phyloP scores from a whole-genome alignment of 2,888 invertebrate species.

The Melipona bicolor region DNA sequence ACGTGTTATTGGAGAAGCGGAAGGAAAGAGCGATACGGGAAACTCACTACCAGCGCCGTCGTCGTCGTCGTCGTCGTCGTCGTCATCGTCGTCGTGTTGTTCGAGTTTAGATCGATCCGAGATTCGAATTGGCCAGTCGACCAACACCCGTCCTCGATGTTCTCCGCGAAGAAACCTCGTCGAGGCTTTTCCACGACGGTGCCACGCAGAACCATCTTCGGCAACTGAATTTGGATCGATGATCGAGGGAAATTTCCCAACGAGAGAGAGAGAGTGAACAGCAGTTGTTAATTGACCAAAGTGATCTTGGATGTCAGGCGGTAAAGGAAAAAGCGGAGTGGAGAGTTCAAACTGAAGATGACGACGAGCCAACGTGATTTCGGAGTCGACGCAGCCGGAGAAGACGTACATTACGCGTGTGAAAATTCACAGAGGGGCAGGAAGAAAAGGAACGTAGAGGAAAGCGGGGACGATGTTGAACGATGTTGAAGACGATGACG shows the following conservation, averaged over 20 bases:
- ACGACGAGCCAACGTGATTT: neutral
- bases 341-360: neutral
- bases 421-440: neutral
- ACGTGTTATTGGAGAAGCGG: constrained; percentile 51
- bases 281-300: neutral
- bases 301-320: neutral
- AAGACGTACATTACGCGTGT: neutral
- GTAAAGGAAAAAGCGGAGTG: neutral
- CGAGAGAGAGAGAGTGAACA: too few relatives aligned
- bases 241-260: too few relatives aligned
- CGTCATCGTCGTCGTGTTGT: constrained; percentile 30
- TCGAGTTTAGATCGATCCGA: constrained; percentile 35
- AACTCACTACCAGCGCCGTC: constrained; percentile 10
- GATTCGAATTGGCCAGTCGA: constrained; percentile 43
- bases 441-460: neutral
- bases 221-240: neutral
- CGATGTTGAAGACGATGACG: constrained; percentile 55
- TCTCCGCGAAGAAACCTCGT: constrained; percentile 14
- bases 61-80: constrained; percentile 40
- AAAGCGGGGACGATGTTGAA: neutral
- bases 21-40: constrained; percentile 52
- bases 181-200: constrained; percentile 11
- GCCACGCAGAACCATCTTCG: constrained; percentile 20
- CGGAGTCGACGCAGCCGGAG: neutral
- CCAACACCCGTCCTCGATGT: constrained; percentile 10